Conservation (phyloP, 1,140 invertebrate species). For the Oppia nitens region DNA sequence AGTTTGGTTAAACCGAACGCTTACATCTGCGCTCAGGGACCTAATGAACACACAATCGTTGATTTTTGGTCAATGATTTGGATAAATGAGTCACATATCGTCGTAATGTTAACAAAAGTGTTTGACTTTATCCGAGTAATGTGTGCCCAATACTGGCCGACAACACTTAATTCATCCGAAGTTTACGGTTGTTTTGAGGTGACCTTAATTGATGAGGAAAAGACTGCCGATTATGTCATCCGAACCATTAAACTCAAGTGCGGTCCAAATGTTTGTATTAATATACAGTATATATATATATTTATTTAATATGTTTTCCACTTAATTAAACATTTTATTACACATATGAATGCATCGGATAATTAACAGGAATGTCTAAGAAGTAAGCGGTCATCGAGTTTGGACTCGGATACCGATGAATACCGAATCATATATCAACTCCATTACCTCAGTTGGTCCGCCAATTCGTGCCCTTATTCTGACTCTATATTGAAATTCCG, state of each 20-base stretch:
- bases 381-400: too few species aligned
- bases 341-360: too few species aligned
- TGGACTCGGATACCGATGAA: slow-evolving; percentile 35
- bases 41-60: slow-evolving; percentile 61
- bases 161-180: slow-evolving; percentile 32
- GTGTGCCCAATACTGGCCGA: slow-evolving; percentile 88
- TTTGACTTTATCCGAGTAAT: slow-evolving; percentile 88
- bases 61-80: slow-evolving; percentile 96
- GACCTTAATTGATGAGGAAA: slow-evolving; percentile 63
- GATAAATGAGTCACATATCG: slow-evolving; percentile 74
- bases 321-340: too few species aligned
- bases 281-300: too few species aligned
- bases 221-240: slow-evolving; percentile 79
- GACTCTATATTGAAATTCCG: slow-evolving; percentile 79
- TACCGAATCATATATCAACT: slow-evolving; percentile 72
- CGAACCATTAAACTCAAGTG: slow-evolving; percentile 56
- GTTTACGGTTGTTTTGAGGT: slow-evolving; percentile 53
- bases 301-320: too few species aligned
- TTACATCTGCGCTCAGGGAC: slow-evolving; percentile 81
- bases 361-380: too few species aligned
- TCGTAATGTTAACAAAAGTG: slow-evolving; percentile 82
- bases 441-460: slow-evolving; percentile 91
- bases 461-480: slow-evolving; percentile 72
- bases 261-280: background rate
- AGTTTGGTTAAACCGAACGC: slow-evolving; percentile 80